Base-by-base conservation (phyloP, 2,797 vertebrate species). In the Hydrolagus colliei region DNA sequence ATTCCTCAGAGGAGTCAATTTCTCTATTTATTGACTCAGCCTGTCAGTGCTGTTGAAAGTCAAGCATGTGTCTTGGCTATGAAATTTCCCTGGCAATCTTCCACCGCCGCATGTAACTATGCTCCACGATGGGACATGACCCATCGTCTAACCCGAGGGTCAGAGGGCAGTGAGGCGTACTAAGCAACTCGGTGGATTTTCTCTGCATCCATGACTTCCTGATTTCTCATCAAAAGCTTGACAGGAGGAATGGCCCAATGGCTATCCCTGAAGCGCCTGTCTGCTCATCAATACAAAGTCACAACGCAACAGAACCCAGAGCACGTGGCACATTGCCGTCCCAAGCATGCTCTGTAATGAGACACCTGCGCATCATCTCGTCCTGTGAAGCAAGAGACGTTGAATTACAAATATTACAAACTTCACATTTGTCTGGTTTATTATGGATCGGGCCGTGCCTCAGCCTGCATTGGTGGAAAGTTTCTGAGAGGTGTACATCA, bases 81-180 rank as follows among this genome's bases (percentile, higher is more conserved):
- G 91, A 91, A 92, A 92, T 89, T 87, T 88, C 91, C 88, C 92
- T 94, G 95, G 94, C 95, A 93, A 87, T 85, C 90, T 88, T 92
- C 92, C 91, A 91, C 18, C 35, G 79, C 94, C 92, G 92, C 86
- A 72, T 88, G 89, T 92, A 96, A 94, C 89, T 92, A 85, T 93
- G 93, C 93, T 93, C 88, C 90, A 91, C 92, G 93, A 90, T 91
- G 68, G 77, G 91, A 92, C 93, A 86, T 90, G 93, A 92, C 94
- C 92, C 92, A 94, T 89, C 93, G 92, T 94, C 93, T 93, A 89
- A 91, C 92, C 95, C 87, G 87, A 86, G 93, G 95, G 95, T 96
- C 96, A 96, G 92, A 92, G 95, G 95, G 88, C 95, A 96, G 92
- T 94, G 93, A 95, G 95, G 95, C 94, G 90, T 95, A 95, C 93